Evolutionary conservation across 1,140 invertebrate species (phyloP).

Genomic region (Diabrotica undecimpunctata): DNA sequence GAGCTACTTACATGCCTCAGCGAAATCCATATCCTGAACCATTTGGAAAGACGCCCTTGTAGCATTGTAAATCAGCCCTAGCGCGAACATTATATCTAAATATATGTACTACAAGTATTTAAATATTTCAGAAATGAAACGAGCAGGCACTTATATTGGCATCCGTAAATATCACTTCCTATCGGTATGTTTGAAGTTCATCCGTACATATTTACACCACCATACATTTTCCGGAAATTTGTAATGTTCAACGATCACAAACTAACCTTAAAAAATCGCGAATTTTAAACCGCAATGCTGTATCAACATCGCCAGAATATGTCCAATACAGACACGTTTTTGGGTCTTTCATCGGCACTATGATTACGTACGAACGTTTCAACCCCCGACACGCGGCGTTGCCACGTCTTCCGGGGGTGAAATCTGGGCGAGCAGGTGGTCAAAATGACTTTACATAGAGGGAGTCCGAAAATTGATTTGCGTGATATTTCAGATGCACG

Average conservation of each 20-base stretch:
- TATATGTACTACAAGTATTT: neutral
- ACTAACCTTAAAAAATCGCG: slow-evolving; percentile 4
- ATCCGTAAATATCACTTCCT: slow-evolving; percentile 3
- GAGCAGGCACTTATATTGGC: slow-evolving; percentile 1
- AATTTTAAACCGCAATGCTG: neutral
- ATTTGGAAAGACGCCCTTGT: slow-evolving; percentile 1
- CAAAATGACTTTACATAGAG: too few species aligned
- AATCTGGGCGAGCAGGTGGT: neutral
- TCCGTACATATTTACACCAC: neutral
- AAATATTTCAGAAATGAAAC: too few species aligned
- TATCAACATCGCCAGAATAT: neutral
- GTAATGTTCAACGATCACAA: neutral
- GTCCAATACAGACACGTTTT: neutral
- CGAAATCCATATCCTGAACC: slow-evolving; percentile 9
- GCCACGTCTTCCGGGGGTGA: neutral
- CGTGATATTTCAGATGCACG: too few species aligned
- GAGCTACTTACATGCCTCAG: neutral
- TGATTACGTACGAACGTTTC: neutral
- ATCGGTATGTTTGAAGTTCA: neutral
- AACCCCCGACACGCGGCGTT: neutral
- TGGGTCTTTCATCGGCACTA: neutral
- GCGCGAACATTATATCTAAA: slow-evolving; percentile 6
- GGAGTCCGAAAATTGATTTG: too few species aligned
- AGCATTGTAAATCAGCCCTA: slow-evolving; percentile 7
- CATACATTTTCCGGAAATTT: neutral